Evolutionary conservation across 2,888 invertebrate genomes (phyloP), one percentile per base, ranked within the genome.

Genomic region (Catocala nupta): DNA sequence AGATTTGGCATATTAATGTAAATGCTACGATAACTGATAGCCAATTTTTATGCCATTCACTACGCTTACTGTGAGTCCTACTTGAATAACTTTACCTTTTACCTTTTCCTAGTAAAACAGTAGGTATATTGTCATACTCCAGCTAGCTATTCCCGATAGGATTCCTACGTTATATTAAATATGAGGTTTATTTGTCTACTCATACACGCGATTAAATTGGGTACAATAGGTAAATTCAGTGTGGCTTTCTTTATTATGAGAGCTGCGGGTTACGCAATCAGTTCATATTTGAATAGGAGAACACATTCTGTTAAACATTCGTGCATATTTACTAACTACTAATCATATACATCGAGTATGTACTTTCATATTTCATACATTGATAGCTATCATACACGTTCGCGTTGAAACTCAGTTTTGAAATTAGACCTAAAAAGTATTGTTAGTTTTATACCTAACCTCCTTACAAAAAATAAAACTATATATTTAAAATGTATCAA

Each of bases 181-280:
- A 36, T 48, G 48, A 49, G 33, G 33, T 49, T 49, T 34, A 11
- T 49, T 49, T 49, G 25, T 49, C 49, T n/a, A 49, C 11, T 5
- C 1, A 34, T 49, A 49, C 39, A 39, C 39, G n/a, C 39, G 45
- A 53, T 50, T 52, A 51, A 62, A 60, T 60, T 73, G 55, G 62
- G 50, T 63, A 68, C 63, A 62, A 52, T 55, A 60, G 58, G 49
- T 59, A 61, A 56, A 59, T 58, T 71, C 50, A 33, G 53, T 71
- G 65, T 58, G 75, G 73, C 64, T 74, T 68, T 66, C 59, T 64
- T 71, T 61, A 71, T 61, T 61, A 68, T 65, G 45, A 51, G 33
- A 56, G 55, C 45, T 54, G 63, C 16, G 69, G 59, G 48, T 68
- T 65, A 13, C 52, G 49, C 52, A 58, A 53, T 57, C 11, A 60